These are phyloP conservation scores for Helarctos malayanus DNA, from an alignment of 2,797 vertebrate genomes.

Conservation along the genomic window DNA sequence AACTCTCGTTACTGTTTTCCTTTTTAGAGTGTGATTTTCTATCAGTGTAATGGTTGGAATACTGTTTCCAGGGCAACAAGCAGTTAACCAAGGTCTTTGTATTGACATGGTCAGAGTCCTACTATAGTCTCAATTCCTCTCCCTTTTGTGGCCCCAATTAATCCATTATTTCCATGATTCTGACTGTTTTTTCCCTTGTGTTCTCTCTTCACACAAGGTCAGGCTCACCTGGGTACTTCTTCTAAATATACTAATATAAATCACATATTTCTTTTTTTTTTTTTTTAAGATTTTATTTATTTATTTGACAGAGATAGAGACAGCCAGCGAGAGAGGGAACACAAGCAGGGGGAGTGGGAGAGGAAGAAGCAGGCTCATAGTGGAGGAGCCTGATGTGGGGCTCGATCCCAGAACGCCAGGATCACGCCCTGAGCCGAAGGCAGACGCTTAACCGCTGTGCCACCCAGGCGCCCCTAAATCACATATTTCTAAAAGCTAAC, in stretches of 20 bases:
- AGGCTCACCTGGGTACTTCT: background rate
- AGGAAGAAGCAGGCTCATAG: too few species aligned
- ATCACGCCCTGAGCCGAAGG: too few species aligned
- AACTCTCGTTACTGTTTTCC: slow-evolving; percentile 21
- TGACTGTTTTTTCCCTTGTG: background rate
- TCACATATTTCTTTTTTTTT: background rate
- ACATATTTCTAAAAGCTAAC: background rate
- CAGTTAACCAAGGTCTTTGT: slow-evolving; percentile 7
- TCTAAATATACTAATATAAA: background rate
- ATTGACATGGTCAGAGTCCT: background rate
- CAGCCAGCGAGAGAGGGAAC: too few species aligned
- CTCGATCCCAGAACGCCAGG: too few species aligned
- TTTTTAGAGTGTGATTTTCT: slow-evolving; percentile 47
- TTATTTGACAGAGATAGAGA: too few species aligned
- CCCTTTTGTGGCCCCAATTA: background rate
- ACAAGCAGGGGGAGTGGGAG: too few species aligned
- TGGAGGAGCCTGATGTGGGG: too few species aligned
- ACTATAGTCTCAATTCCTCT: background rate
- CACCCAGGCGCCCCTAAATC: background rate
- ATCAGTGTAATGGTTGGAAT: slow-evolving; percentile 35
- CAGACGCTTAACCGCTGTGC: too few species aligned
- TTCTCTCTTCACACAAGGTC: background rate
- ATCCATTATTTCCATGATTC: background rate
- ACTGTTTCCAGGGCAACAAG: slow-evolving; percentile 56
- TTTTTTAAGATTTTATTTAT: too few species aligned